These are phyloP conservation scores for Semibalanus balanoides DNA, from an alignment of 1,140 invertebrate species.

Conservation along the genomic window DNA sequence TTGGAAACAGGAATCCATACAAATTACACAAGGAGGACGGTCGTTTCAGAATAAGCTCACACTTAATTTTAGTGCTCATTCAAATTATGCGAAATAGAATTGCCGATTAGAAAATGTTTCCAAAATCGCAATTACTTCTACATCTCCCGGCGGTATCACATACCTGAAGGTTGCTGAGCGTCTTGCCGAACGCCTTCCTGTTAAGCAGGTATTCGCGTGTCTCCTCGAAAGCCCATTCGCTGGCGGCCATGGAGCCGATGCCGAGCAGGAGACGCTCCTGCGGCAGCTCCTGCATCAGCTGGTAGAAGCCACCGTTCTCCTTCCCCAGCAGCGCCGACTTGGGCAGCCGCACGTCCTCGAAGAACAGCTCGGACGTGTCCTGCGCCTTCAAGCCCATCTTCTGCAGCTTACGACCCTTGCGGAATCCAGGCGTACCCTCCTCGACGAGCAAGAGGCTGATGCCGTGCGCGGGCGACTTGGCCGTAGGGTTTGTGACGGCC, in stretches of 20 bases:
- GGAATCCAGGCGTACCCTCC: slow-evolving; percentile 33
- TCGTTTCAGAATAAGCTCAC: no score
- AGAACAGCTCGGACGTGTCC: slow-evolving; percentile 39
- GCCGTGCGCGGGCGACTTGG: slow-evolving; percentile 34
- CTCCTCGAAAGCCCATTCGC: slow-evolving; percentile 37
- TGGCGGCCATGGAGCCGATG: slow-evolving; percentile 26
- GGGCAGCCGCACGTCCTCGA: slow-evolving; percentile 37
- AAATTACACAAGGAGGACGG: no score
- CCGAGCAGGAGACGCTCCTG: slow-evolving; percentile 35
- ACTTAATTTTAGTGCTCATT: no score
- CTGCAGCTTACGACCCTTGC: slow-evolving; percentile 33
- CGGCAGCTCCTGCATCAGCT: slow-evolving; percentile 37
- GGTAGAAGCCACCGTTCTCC: slow-evolving; percentile 36
- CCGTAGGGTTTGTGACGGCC: slow-evolving; percentile 32
- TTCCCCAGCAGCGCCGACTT: slow-evolving; percentile 31
- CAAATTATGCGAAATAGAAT: no score
- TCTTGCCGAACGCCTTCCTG: slow-evolving; percentile 37
- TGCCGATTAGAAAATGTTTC: no score
- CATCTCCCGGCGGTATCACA: no score
- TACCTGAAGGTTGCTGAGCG: slow-evolving; percentile 19
- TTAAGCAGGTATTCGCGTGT: slow-evolving; percentile 32
- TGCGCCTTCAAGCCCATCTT: slow-evolving; percentile 37
- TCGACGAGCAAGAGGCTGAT: slow-evolving; percentile 37
- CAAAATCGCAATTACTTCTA: no score
- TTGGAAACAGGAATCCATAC: no score